Base-by-base conservation (phyloP, 2,797 vertebrate genomes). In the Danio albolineatus region DNA sequence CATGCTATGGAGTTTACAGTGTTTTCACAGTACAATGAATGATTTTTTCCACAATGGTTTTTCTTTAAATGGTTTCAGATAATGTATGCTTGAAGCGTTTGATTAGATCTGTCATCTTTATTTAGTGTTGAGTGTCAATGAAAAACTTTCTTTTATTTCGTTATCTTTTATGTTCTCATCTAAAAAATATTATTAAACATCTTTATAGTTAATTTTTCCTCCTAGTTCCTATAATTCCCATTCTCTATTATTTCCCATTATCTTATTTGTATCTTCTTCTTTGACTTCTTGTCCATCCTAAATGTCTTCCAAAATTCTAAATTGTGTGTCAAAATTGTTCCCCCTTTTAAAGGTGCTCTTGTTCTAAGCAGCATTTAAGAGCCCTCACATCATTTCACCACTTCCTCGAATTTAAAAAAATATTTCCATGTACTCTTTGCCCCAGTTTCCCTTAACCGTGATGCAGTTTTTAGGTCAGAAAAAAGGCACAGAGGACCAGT, bases 91-190 rank as follows among this genome's bases (percentile, higher is more conserved):
- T 73, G 54, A 46, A 14, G 53, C 48, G 7, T 78, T 76, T 86
- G 84, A 76, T 87, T 82, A 78, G 76, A 86, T 54, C 69, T 83
- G 28, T 71, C 46, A 77, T 59, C 83, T 86, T 91, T 89, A 69
- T 86, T 89, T 51, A 9, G 39, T 59, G 49, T 57, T 90, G 85
- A 89, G 43, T 78, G 60, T 88, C 85, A 70, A 6, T 83, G 44
- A 85, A 44, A 86, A 83, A 64, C 48, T 5, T n/a, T n/a, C n/a
- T n/a, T n/a, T n/a, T n/a, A n/a, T n/a, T n/a, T n/a, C n/a, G n/a
- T 10, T 65, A 61, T 87, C 82, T 83, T 80, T 84, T 65, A 69
- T 65, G 28, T 59, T 76, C 41, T 10, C 44, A 72, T 21, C 19
- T 72, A 8, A 21, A 57, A 44, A 49, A n/a, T n/a, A n/a, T n/a